Evolutionary conservation across 2,888 invertebrate genomes (phyloP), one percentile per base, ranked within the genome.

Genomic region (Ferrisia virgata): DNA sequence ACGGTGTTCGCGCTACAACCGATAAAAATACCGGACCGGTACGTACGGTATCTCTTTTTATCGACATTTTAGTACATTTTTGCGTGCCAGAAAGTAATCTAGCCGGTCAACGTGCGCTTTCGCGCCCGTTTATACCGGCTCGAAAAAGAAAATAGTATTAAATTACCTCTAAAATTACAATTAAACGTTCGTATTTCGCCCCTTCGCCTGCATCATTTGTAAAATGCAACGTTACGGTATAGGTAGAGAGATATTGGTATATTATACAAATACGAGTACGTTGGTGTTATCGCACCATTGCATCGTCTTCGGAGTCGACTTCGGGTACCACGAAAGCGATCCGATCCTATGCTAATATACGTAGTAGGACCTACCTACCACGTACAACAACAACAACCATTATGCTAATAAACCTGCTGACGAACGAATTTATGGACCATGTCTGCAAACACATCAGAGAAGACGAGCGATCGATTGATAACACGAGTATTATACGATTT

Each of bases 1-100:
- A n/a, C 15, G 47, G 9, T n/a, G n/a, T n/a, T n/a, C 18, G 28
- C 64, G 64, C 13, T 64, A 64, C 64, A 64, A 64, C 28, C 64
- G 64, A 64, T 64, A 64, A 64, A 64, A 64, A 64, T 64, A 64
- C 64, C 64, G 64, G n/a, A n/a, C n/a, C n/a, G n/a, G n/a, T n/a
- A n/a, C n/a, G n/a, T n/a, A n/a, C n/a, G n/a, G 64, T 64, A 64
- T 64, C 64, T 64, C 28, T 64, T 64, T 64, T 64, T 64, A 64
- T 64, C 64, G 64, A 64, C 64, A 64, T 64, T 64, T 64, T 64
- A 64, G 64, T 64, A 64, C 13, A 28, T 64, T 64, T 64, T 64
- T 64, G 64, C 64, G 64, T 64, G 64, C 64, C 64, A 28, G 64
- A 64, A 64, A 64, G 64, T 64, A 64, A 64, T 64, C 64, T 28